phyloP scores from a whole-genome alignment of 1,140 invertebrate genomes.

The Cotesia typhae region DNA sequence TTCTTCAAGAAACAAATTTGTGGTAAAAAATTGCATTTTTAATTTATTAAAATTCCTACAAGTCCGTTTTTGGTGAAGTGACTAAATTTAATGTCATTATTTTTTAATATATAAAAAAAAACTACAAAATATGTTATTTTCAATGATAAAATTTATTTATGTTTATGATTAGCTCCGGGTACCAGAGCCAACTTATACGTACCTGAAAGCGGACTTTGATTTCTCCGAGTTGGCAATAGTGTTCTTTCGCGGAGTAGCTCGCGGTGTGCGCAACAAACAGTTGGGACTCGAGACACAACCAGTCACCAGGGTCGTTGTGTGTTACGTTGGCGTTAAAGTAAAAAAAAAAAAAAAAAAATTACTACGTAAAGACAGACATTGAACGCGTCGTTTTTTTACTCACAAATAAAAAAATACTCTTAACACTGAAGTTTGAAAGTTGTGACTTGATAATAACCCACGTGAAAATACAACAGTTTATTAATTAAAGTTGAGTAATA shows the following conservation, averaged over 20 bases:
- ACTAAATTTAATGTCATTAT: no score
- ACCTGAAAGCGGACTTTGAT: slow-evolving; percentile 26
- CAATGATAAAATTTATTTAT: background rate
- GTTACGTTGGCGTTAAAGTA: slow-evolving; percentile 37
- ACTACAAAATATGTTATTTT: no score
- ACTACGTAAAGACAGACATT: slow-evolving; percentile 10
- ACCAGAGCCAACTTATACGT: background rate
- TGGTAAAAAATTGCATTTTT: no score
- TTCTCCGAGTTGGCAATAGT: slow-evolving; percentile 21
- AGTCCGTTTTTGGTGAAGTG: no score
- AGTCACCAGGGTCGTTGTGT: slow-evolving; percentile 42
- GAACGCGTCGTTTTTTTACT: slow-evolving; percentile 14
- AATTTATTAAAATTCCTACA: no score
- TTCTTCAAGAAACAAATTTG: no score
- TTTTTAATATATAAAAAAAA: no score
- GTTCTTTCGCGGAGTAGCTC: slow-evolving; percentile 36
- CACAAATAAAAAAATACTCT: background rate
- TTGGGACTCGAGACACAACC: slow-evolving; percentile 44
- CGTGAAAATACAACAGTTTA: no score
- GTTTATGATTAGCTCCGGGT: background rate
- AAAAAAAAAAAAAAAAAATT: background rate
- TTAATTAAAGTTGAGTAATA: no score
- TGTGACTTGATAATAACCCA: background rate
- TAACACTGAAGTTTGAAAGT: background rate
- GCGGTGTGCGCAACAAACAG: slow-evolving; percentile 47